These are phyloP conservation scores for Ardeotis arabs DNA, from an alignment of 2,113 vertebrate genomes.

Conservation along the genomic window DNA sequence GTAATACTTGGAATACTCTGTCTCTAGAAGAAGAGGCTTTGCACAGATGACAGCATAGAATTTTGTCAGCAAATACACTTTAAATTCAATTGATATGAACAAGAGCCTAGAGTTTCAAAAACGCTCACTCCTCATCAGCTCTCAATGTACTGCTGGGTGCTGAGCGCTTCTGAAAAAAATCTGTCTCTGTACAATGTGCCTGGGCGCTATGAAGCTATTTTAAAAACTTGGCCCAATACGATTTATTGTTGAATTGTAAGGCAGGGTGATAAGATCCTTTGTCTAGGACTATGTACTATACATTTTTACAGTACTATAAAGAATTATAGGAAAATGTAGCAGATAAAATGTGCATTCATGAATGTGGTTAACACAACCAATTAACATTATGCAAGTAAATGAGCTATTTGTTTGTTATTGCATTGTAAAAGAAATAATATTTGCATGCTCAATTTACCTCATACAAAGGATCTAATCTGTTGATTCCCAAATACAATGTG, in stretches of 20 bases:
- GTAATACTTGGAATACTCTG: background rate
- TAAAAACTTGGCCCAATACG: background rate
- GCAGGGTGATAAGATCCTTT: background rate
- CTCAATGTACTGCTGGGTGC: background rate
- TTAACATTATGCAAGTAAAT: slow-evolving; percentile 26
- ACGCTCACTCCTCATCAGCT: background rate
- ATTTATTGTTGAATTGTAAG: background rate
- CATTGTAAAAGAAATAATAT: slow-evolving; percentile 38
- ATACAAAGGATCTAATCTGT: background rate
- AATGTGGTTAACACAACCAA: slow-evolving; percentile 38
- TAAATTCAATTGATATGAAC: background rate
- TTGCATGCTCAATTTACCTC: background rate
- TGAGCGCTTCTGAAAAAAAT: background rate
- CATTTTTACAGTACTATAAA: background rate
- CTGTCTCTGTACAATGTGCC: background rate
- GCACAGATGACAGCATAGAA: background rate
- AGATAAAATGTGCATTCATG: slow-evolving; percentile 6
- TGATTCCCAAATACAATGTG: background rate
- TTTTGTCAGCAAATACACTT: background rate
- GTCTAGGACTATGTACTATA: background rate
- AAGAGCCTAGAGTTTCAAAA: background rate
- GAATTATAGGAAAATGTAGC: background rate
- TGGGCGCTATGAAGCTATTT: background rate
- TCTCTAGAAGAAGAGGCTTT: background rate
- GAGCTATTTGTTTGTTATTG: slow-evolving; percentile 21